phyloP scores from a whole-genome alignment of 2,888 invertebrate genomes.

The Plagodis dolabraria region DNA sequence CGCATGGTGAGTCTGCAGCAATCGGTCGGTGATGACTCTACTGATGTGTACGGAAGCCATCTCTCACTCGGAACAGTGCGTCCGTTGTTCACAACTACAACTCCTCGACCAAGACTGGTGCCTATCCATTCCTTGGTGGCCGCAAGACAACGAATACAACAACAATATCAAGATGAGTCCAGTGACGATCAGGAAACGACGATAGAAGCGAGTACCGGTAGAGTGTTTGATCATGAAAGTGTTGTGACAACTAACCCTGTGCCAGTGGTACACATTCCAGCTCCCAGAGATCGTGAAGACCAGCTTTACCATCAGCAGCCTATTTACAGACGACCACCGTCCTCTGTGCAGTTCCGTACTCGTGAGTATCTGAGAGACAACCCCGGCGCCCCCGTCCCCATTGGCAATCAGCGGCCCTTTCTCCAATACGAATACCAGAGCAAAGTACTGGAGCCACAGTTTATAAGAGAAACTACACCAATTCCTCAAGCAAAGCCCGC shows the following conservation, averaged over 20 bases:
- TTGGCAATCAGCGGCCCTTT: slow-evolving; percentile 81
- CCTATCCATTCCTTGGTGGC: slow-evolving; percentile 81
- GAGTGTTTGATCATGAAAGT: slow-evolving; percentile 76
- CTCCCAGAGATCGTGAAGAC: slow-evolving; percentile 66
- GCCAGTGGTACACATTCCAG: slow-evolving; percentile 83
- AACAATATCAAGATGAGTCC: slow-evolving; percentile 69
- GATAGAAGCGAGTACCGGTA: slow-evolving; percentile 81
- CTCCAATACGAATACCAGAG: slow-evolving; percentile 77
- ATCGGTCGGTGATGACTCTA: slow-evolving; percentile 86
- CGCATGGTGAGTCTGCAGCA: slow-evolving; percentile 85
- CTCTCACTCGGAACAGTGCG: slow-evolving; percentile 86
- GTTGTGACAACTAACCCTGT: slow-evolving; percentile 81
- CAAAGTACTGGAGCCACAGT: slow-evolving; percentile 78
- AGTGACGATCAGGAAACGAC: slow-evolving; percentile 74
- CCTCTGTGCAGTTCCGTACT: slow-evolving; percentile 73
- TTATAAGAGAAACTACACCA: slow-evolving; percentile 58
- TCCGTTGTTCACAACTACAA: slow-evolving; percentile 88
- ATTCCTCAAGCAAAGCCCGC: slow-evolving; percentile 58
- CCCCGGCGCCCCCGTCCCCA: slow-evolving; percentile 77
- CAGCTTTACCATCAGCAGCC: slow-evolving; percentile 72
- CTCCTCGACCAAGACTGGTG: slow-evolving; percentile 81
- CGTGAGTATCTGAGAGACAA: slow-evolving; percentile 79
- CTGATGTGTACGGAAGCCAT: slow-evolving; percentile 88
- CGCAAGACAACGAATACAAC: slow-evolving; percentile 76
- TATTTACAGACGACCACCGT: slow-evolving; percentile 64